phyloP scores from a whole-genome alignment of 2,797 vertebrate genomes.

The Sibirionetta formosa region DNA sequence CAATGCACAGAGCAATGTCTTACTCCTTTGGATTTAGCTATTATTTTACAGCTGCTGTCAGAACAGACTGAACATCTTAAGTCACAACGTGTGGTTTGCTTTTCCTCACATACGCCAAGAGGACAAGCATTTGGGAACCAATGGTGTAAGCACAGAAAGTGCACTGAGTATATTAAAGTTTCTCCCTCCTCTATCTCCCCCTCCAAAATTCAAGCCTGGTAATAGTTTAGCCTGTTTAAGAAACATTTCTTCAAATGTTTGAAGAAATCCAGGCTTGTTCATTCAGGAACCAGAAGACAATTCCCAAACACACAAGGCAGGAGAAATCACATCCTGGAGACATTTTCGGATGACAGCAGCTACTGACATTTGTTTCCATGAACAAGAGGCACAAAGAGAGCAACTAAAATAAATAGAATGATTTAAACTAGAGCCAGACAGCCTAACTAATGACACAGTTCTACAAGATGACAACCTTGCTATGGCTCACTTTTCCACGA shows the following conservation, averaged over 20 bases:
- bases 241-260: neutral
- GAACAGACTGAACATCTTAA: neutral
- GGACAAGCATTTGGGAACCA: neutral
- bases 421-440: neutral
- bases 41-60: neutral
- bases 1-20: fast-evolving
- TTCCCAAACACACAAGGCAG: neutral
- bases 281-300: neutral
- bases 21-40: neutral
- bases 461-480: neutral
- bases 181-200: neutral
- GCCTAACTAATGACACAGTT: neutral
- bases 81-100: neutral
- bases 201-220: neutral
- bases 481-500: neutral
- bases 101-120: neutral
- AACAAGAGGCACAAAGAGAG: neutral
- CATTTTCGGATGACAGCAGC: neutral
- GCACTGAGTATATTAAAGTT: neutral
- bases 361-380: neutral
- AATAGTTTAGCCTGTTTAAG: neutral
- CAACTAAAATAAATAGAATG: neutral
- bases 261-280: neutral
- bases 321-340: neutral
- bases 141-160: neutral